Conservation (phyloP, 2,888 invertebrate genomes). For the Philopedon plagiatum region DNA sequence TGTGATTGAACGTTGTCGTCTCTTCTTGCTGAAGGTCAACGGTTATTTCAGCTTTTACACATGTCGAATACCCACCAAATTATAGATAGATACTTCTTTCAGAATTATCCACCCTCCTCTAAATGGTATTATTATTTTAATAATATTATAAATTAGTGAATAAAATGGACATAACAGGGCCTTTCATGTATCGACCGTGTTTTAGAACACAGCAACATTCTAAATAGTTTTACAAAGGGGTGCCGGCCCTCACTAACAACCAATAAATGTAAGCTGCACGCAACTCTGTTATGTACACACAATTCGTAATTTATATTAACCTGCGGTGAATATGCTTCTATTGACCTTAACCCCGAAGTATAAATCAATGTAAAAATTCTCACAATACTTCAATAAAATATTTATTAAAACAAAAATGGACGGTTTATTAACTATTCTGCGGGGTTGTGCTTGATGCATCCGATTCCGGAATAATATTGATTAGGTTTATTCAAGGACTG, state of each 20-base stretch:
- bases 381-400: neutral
- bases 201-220: no score
- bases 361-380: slow-evolving; percentile 18
- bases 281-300: slow-evolving; percentile 14
- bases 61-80: no score
- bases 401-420: neutral
- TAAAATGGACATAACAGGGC: no score
- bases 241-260: neutral
- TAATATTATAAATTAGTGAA: no score
- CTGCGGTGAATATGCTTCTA: slow-evolving; percentile 12
- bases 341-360: slow-evolving; percentile 22
- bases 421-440: neutral
- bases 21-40: no score
- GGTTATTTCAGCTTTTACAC: no score
- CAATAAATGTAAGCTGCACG: slow-evolving; percentile 15
- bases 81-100: no score
- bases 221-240: neutral
- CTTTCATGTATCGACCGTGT: no score
- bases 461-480: neutral
- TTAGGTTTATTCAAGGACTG: neutral
- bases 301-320: slow-evolving; percentile 15
- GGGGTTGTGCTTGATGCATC: slow-evolving; percentile 1
- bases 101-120: no score
- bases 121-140: no score
- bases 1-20: no score